These are phyloP conservation scores for Threskiornis aethiopicus DNA, from an alignment of 2,797 vertebrate genomes.

Conservation along the genomic window DNA sequence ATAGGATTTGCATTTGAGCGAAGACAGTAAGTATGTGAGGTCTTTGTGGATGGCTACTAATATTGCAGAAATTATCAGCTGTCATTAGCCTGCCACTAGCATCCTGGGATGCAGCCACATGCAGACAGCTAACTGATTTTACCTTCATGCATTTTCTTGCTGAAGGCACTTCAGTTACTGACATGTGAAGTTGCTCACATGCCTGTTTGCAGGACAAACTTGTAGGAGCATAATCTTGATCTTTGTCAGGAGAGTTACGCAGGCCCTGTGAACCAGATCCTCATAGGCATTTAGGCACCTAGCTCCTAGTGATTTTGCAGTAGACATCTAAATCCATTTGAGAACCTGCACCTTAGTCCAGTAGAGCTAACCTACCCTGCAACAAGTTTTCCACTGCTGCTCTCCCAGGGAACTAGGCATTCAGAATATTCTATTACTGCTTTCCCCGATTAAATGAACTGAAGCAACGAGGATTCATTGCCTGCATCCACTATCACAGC, in stretches of 20 bases:
- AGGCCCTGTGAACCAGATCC: not conserved
- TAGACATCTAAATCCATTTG: not conserved
- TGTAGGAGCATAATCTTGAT: not conserved
- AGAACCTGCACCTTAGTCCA: not conserved
- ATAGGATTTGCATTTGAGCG: not conserved
- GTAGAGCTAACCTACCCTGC: not conserved
- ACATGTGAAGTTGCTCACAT: not conserved
- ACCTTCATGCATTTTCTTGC: not conserved
- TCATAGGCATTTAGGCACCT: not conserved
- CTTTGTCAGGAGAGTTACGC: not conserved
- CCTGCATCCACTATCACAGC: slow-evolving; percentile 12
- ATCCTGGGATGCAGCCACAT: not conserved
- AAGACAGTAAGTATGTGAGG: not conserved
- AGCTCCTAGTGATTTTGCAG: not conserved
- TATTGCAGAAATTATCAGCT: not conserved
- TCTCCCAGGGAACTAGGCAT: not conserved
- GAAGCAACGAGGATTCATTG: slow-evolving; percentile 24
- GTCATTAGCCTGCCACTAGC: not conserved
- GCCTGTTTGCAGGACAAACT: not conserved
- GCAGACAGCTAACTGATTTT: not conserved
- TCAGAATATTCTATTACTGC: not conserved
- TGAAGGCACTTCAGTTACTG: not conserved
- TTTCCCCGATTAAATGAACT: slow-evolving; percentile 42
- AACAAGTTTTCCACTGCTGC: not conserved
- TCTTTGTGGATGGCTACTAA: not conserved